Evolutionary conservation across 2,113 vertebrate genomes (phyloP), one percentile per base, ranked within the genome.

Genomic region (Ictalurus furcatus): DNA sequence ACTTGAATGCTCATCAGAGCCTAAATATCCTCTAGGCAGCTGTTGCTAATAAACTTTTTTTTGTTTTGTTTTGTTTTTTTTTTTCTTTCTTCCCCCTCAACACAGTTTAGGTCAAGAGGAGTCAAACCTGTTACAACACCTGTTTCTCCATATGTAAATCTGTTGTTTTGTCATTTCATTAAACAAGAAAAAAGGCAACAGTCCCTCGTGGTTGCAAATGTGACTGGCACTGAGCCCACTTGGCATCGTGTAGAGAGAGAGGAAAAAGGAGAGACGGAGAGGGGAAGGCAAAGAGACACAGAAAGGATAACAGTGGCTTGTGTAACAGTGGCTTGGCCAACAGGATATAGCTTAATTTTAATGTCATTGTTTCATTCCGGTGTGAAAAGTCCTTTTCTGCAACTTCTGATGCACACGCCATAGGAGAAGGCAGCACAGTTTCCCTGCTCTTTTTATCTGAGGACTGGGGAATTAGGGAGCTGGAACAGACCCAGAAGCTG

Each of bases 141-240:
- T 98, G 97, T 95, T 97, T 97, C 95, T 96, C 92, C 93, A 96
- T 96, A 96, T 97, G 96, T 95, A 98, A 96, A 98, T 98, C 96
- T 98, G 96, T 97, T 97, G 95, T 97, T 97, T 97, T 98, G 96
- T 97, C 96, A 96, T 98, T 97, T 97, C 95, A 96, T 99, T 98
- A 97, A 96, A 95, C 95, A 96, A 93, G 93, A 85, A 92, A 91
- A 92, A 90, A 92, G 90, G 92, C 92, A 93, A 86, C 83, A 84
- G 95, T 97, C 96, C 97, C 97, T 96, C 17, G 95, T 96, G 97
- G 94, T 96, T 89, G 52, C 95, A 93, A 96, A 96, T 95, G 95
- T 94, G 94, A 94, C 94, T 97, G 97, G 96, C 97, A 94, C 92
- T 63, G 92, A 87, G 93, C 96, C 96, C 73, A 82, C 91, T 94